Conservation (phyloP, 2,113 vertebrate species). For the Brachirus orientalis region DNA sequence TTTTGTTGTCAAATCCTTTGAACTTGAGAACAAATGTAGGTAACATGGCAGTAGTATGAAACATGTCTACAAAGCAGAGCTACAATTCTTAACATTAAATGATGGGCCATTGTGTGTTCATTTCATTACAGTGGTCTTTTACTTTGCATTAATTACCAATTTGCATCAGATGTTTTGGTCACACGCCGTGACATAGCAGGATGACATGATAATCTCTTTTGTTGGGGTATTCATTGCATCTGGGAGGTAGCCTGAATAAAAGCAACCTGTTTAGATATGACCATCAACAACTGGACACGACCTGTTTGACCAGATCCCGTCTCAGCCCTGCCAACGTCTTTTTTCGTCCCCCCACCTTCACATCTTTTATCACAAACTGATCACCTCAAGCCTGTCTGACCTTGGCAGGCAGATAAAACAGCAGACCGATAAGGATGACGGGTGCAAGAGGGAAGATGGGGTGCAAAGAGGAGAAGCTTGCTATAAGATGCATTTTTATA, state of each 20-base stretch:
- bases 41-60: too few relatives aligned
- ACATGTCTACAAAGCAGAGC: too few relatives aligned
- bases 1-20: too few relatives aligned
- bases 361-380: conserved; percentile 74
- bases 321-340: conserved; percentile 14
- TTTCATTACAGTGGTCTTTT: too few relatives aligned
- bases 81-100: too few relatives aligned
- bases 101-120: too few relatives aligned
- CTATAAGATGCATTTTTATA: conserved; percentile 51
- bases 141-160: too few relatives aligned
- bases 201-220: conserved; percentile 28
- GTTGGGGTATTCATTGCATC: conserved; percentile 13
- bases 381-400: conserved; percentile 77
- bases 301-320: conserved; percentile 50
- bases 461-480: conserved; percentile 30
- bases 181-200: conserved; percentile 6
- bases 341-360: conserved; percentile 24
- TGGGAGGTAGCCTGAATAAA: conserved; percentile 30
- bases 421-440: conserved; percentile 68
- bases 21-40: too few relatives aligned
- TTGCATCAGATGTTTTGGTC: too few relatives aligned
- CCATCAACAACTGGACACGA: conserved; percentile 46
- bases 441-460: conserved; percentile 6
- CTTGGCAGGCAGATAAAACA: conserved; percentile 77
- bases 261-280: conserved; percentile 45